Evolutionary conservation across 2,888 invertebrate species (phyloP).

Genomic region (Theristus sp.): DNA sequence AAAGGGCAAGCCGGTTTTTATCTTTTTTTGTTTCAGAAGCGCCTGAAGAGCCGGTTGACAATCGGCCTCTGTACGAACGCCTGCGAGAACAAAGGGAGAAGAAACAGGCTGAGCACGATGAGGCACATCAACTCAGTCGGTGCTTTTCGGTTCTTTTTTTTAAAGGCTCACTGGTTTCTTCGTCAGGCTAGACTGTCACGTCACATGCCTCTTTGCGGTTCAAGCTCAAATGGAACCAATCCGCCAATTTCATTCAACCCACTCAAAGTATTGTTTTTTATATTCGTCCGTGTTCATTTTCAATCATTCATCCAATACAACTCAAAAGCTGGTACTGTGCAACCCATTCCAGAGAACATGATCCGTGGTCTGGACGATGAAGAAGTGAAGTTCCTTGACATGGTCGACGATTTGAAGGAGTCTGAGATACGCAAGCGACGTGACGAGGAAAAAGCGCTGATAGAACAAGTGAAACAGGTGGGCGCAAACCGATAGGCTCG

Average conservation of each 20-base stretch:
- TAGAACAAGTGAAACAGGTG: slow-evolving; percentile 13
- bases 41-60: slow-evolving; percentile 66
- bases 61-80: slow-evolving; percentile 68
- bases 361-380: slow-evolving; percentile 77
- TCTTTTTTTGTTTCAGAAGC: slow-evolving; percentile 45
- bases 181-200: background rate
- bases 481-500: background rate
- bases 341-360: slow-evolving; percentile 38
- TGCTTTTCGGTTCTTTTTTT: slow-evolving; percentile 11
- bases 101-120: slow-evolving; percentile 81
- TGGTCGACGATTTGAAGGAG: slow-evolving; percentile 42
- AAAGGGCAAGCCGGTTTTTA: background rate
- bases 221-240: background rate
- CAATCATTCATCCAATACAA: no score
- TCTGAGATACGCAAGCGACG: slow-evolving; percentile 8
- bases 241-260: no score
- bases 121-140: slow-evolving; percentile 82
- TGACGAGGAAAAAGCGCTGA: slow-evolving; percentile 15
- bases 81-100: slow-evolving; percentile 76
- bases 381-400: slow-evolving; percentile 78
- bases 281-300: no score
- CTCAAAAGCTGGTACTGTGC: no score
- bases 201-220: background rate
- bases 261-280: no score
- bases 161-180: background rate